These are phyloP conservation scores for Leptinotarsa juncta DNA, from an alignment of 2,888 invertebrate species.

Conservation along the genomic window DNA sequence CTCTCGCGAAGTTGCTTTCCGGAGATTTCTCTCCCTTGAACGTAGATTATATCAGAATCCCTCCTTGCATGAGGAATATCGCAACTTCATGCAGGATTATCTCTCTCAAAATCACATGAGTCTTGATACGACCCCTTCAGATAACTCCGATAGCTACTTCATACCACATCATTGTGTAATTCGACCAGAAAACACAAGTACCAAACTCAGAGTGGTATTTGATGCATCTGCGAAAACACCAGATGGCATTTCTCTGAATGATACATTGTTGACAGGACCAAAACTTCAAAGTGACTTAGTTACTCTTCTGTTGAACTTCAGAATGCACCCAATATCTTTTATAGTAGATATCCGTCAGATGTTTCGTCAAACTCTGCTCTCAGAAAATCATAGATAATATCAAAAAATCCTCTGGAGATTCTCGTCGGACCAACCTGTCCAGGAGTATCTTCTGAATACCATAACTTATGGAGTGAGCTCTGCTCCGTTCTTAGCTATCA, in stretches of 20 bases:
- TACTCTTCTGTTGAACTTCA: not conserved
- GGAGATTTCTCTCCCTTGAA: not conserved
- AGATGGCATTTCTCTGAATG: not conserved
- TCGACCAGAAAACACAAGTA: not conserved
- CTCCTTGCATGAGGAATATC: not conserved
- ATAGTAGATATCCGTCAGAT: no score
- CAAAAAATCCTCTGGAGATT: no score
- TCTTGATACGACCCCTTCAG: not conserved
- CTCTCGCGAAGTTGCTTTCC: not conserved
- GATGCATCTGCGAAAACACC: not conserved
- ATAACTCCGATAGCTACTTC: constrained; percentile 8
- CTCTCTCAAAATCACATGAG: not conserved
- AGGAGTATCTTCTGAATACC: no score
- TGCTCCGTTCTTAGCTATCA: no score
- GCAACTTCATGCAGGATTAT: not conserved
- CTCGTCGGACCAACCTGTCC: no score
- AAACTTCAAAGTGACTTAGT: constrained; percentile 15
- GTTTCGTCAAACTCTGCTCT: no score
- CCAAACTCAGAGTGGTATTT: not conserved
- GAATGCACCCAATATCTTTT: no score
- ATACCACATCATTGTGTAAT: constrained; percentile 17
- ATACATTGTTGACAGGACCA: not conserved
- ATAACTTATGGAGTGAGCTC: no score
- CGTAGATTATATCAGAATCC: not conserved
- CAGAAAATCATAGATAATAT: no score